These are phyloP conservation scores for Diplodus puntazzo DNA, from an alignment of 2,797 vertebrate genomes.

Conservation along the genomic window DNA sequence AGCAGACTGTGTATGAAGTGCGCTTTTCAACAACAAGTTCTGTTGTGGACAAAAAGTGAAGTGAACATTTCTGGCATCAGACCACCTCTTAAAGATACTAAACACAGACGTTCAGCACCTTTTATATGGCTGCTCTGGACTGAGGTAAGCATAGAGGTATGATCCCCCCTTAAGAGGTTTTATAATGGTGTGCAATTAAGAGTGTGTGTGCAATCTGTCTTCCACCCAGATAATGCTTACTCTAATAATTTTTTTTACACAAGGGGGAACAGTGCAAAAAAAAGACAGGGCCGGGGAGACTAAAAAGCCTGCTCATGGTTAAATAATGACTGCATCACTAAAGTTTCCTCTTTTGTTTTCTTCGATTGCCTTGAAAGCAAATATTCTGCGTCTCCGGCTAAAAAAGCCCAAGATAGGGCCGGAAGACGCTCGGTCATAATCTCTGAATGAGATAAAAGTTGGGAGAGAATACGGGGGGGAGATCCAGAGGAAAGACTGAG, in stretches of 20 bases:
- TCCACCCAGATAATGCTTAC: conserved; percentile 69
- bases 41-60: background rate
- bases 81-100: conserved; percentile 8
- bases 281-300: conserved; percentile 59
- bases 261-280: conserved; percentile 39
- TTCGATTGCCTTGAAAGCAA: conserved; percentile 70
- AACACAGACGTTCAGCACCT: conserved; percentile 50
- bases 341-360: conserved; percentile 70
- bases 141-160: conserved; percentile 47
- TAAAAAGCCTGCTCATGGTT: conserved; percentile 74
- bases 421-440: conserved; percentile 34
- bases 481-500: conserved; percentile 26
- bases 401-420: conserved; percentile 48
- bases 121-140: conserved; percentile 33
- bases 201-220: conserved; percentile 40
- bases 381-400: conserved; percentile 46
- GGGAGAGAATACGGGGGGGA: conserved; percentile 17
- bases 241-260: conserved; percentile 70
- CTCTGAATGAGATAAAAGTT: conserved; percentile 53
- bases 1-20: conserved; percentile 1
- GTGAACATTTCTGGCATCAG: background rate
- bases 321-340: conserved; percentile 75
- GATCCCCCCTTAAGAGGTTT: conserved; percentile 53
- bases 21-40: conserved; percentile 1
- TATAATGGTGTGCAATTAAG: conserved; percentile 58